Percentiles rank a stretch among this genome's conserved stretches.
Evolutionary conservation across 1,140 invertebrate genomes (phyloP).

Genomic region (Drosophila murphyi): DNA sequence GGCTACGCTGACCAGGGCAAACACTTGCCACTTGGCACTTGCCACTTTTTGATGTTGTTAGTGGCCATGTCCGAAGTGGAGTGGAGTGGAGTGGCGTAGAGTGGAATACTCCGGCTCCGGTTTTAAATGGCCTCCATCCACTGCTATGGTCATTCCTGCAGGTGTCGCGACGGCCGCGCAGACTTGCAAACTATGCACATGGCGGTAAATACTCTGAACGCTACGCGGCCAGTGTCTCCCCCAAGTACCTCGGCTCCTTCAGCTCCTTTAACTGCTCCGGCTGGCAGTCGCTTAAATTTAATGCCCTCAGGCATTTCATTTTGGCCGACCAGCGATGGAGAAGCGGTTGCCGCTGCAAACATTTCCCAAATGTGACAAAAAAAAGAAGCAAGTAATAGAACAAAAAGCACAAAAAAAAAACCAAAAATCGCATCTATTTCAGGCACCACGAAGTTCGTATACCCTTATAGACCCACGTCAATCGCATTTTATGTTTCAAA

Average conservation of each 20-base stretch:
- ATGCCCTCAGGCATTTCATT: slow-evolving; percentile 78
- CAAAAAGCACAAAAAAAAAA: slow-evolving; percentile 9
- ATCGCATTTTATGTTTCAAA: too few species aligned
- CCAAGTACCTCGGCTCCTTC: background rate
- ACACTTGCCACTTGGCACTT: slow-evolving; percentile 78
- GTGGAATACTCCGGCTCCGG: too few species aligned
- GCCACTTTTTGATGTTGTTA: slow-evolving; percentile 80
- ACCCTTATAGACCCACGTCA: too few species aligned
- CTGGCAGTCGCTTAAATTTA: slow-evolving; percentile 72
- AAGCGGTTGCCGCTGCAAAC: slow-evolving; percentile 31
- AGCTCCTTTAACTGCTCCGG: slow-evolving; percentile 1
- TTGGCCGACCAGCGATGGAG: slow-evolving; percentile 39
- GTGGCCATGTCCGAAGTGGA: slow-evolving; percentile 66
- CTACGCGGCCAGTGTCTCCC: slow-evolving; percentile 58
- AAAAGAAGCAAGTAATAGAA: background rate
- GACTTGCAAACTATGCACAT: slow-evolving; percentile 81
- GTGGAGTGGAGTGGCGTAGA: background rate
- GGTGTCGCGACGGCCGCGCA: slow-evolving; percentile 69
- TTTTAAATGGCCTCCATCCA: background rate
- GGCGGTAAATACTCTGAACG: slow-evolving; percentile 76
- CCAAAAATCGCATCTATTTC: slow-evolving; percentile 11
- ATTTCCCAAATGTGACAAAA: slow-evolving; percentile 56
- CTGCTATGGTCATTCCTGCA: slow-evolving; percentile 60
- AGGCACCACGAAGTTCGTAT: background rate
- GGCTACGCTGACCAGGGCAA: slow-evolving; percentile 65